phyloP scores from a whole-genome alignment of 2,113 vertebrate species.

The Holacanthus passer region DNA sequence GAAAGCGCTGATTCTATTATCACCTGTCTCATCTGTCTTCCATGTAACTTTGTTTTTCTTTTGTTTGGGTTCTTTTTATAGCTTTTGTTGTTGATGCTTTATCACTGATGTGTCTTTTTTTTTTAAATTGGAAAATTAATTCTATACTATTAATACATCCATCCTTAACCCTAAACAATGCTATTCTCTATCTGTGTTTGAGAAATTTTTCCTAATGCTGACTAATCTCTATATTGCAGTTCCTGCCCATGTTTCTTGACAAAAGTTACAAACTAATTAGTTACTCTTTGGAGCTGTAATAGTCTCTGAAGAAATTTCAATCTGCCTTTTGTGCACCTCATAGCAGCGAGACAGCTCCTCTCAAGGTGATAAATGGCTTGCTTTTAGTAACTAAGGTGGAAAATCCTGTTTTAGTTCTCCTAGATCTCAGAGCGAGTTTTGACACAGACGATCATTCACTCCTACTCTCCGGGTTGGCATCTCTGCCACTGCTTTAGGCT shows the following conservation, averaged over 20 bases:
- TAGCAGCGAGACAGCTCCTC: slow-evolving; percentile 39
- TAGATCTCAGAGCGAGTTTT: slow-evolving; percentile 61
- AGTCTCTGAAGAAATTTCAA: slow-evolving; percentile 44
- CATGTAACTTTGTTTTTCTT: background rate
- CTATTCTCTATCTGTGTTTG: background rate
- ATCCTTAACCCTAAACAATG: background rate
- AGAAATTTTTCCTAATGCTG: background rate
- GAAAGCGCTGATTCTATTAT: slow-evolving; percentile 16
- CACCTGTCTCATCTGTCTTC: background rate
- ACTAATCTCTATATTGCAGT: slow-evolving; percentile 1
- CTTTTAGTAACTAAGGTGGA: slow-evolving; percentile 64
- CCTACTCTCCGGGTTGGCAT: slow-evolving; percentile 60
- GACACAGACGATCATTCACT: slow-evolving; percentile 69
- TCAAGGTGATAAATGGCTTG: slow-evolving; percentile 59
- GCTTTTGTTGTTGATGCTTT: slow-evolving; percentile 5
- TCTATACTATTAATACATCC: background rate
- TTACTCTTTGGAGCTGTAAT: slow-evolving; percentile 34
- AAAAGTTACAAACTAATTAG: slow-evolving; percentile 40
- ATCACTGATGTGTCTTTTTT: slow-evolving; percentile 12
- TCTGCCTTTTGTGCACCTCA: slow-evolving; percentile 26
- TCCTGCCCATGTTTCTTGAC: background rate
- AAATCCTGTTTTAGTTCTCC: slow-evolving; percentile 64
- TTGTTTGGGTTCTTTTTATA: background rate
- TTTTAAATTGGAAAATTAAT: background rate
- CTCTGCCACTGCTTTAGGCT: slow-evolving; percentile 62